Conservation (phyloP, 2,113 vertebrate genomes). For the Reinhardtius hippoglossoides region DNA sequence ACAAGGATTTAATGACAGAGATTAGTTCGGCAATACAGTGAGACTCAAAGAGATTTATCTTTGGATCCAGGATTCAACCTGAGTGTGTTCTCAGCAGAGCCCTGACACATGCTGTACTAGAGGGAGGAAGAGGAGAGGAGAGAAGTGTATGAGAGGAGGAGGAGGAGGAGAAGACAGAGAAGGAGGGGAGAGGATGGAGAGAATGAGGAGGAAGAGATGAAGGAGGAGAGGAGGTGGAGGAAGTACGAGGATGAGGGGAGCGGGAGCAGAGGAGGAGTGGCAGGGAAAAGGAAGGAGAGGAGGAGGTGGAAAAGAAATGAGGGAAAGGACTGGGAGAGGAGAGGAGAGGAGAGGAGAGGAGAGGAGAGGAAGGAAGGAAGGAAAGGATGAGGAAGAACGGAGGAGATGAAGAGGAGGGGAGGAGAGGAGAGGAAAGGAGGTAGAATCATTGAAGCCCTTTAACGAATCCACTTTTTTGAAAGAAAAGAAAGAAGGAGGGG, state of each 20-base stretch:
- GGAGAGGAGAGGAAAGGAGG: background rate
- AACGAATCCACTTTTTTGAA: conserved; percentile 34
- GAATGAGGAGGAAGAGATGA: no score
- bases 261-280: no score
- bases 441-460: background rate
- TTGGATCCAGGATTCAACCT: conserved; percentile 36
- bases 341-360: background rate
- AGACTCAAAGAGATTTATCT: conserved; percentile 30
- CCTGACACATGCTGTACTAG: background rate
- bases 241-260: no score
- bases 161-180: no score
- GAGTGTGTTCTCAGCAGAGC: background rate
- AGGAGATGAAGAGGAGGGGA: background rate
- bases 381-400: background rate
- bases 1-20: conserved; percentile 40
- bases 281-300: no score
- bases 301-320: no score
- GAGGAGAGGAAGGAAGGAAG: no score
- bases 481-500: background rate
- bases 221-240: no score
- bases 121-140: background rate
- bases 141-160: no score
- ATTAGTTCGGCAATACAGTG: conserved; percentile 13
- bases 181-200: no score
- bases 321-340: background rate